Base-by-base conservation (phyloP, 2,888 invertebrate genomes). In the Osmoderma eremita region DNA sequence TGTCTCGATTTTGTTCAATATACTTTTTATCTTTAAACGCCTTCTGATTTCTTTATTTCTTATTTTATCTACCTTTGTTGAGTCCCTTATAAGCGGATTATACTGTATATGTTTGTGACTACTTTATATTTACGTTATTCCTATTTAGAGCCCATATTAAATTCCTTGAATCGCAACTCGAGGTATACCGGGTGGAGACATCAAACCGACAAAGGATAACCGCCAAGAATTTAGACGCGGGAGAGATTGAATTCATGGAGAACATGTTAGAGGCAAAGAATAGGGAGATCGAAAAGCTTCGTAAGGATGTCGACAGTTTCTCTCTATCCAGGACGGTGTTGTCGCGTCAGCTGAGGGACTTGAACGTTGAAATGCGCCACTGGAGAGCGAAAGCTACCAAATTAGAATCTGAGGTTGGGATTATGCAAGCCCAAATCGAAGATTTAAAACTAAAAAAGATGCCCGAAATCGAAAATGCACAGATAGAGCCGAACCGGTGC, bases 311-410 rank as follows among this genome's bases (percentile, higher is more conserved):
- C 5, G 50, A 65, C 3, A 17, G 61, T 5, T 69, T 63, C 20
- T 69, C 73, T 10, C 50, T 71, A 36, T 65, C 70, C 12, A 63
- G 66, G 10, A 63, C 65, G 17, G 41, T 72, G 20, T 38, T 73
- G 22, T 58, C 70, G 1, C 49, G 20, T 0, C 67, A 71, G 10
- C 62, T 75, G 24, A 72, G 66, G 22, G 66, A 74, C 10, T 71
- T 72, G 1, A 73, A 74, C 36, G 68, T 68, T 22, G 72, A 76
- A 42, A 70, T 71, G 38, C 63, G 73, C 18, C 69, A 69, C 36
- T 73, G 73, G 71, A 58, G 69, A 41, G 63, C 74, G 8, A 70
- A 71, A 49, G 70, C 73, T 3, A 66, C 67, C 12, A 68, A 62
- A 54, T 49, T 53, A 67, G 66, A 64, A 66, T 71, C 49, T 53